Evolutionary conservation across 2,888 invertebrate genomes (phyloP).

Genomic region (Drosophila monieri): DNA sequence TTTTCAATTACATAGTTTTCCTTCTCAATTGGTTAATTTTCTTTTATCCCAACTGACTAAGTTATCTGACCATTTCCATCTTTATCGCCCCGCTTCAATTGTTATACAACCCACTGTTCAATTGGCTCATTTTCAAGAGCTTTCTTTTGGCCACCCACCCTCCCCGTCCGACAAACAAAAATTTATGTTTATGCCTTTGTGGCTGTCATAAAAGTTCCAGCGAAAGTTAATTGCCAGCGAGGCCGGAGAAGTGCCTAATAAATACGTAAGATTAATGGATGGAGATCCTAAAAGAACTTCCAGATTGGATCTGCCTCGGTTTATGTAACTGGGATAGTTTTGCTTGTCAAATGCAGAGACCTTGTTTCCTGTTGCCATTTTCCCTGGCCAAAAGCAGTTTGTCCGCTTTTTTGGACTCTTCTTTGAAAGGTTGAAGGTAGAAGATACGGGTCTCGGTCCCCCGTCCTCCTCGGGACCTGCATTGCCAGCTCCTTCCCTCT

Average conservation of each 20-base stretch:
- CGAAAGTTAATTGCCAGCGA: conserved; percentile 48
- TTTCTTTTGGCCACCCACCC: conserved; percentile 17
- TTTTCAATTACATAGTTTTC: conserved; percentile 14
- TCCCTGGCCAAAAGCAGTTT: conserved; percentile 32
- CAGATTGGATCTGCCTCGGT: conserved; percentile 27
- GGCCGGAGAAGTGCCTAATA: conserved; percentile 33
- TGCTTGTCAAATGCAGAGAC: conserved; percentile 32
- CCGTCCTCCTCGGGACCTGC: conserved; percentile 4
- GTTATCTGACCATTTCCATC: conserved; percentile 26
- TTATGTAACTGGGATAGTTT: conserved; percentile 23
- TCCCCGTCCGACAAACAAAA: conserved; percentile 11
- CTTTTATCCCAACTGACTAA: conserved; percentile 1
- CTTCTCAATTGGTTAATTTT: conserved; percentile 32
- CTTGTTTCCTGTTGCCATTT: conserved; percentile 34
- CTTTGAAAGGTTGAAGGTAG: conserved; percentile 73
- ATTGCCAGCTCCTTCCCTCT: conserved; percentile 31
- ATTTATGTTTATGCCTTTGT: conserved; percentile 46
- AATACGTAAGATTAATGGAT: conserved; percentile 69
- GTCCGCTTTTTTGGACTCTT: conserved; percentile 42
- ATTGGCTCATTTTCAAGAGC: conserved; percentile 42
- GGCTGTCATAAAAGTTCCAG: conserved; percentile 37
- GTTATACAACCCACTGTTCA: conserved; percentile 30
- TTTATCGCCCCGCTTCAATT: conserved; percentile 28
- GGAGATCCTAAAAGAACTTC: conserved; percentile 56
- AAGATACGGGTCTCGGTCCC: neutral